phyloP scores from a whole-genome alignment of 2,797 vertebrate species.

The Sebastes taczanowskii region DNA sequence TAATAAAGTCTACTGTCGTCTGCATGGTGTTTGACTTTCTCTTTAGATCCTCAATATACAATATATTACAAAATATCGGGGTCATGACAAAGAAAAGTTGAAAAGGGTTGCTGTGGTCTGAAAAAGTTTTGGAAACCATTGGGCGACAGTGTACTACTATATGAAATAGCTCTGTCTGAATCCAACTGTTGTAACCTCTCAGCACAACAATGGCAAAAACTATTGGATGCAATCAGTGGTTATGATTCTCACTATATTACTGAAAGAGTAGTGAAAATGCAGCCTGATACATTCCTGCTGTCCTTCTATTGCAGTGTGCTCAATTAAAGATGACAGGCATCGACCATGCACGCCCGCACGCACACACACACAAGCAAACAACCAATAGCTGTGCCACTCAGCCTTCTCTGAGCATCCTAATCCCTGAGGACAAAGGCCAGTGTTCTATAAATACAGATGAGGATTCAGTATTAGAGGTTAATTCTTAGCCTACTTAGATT shows the following conservation, averaged over 20 bases:
- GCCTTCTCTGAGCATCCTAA: conserved; percentile 45
- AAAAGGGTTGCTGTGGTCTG: not conserved
- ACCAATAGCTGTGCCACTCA: not conserved
- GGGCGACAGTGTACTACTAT: not conserved
- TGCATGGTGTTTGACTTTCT: not conserved
- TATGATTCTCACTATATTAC: not conserved
- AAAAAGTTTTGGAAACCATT: not conserved
- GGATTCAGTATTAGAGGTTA: conserved; percentile 42
- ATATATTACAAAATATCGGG: not conserved
- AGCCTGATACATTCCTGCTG: not conserved
- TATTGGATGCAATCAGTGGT: not conserved
- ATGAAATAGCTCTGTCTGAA: not conserved
- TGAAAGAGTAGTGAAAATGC: not conserved
- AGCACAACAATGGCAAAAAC: not conserved
- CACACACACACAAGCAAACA: not conserved
- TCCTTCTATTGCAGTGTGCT: not conserved
- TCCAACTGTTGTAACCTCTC: not conserved
- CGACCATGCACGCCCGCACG: not conserved
- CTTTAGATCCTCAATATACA: not conserved
- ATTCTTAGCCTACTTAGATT: conserved; percentile 31
- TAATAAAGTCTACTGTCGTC: conserved; percentile 44
- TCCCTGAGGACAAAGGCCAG: conserved; percentile 51
- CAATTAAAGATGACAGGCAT: conserved; percentile 41
- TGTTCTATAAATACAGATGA: conserved; percentile 60
- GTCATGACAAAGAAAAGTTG: not conserved